Percentiles rank a stretch among this genome's conserved stretches.
phyloP scores from a whole-genome alignment of 2,113 vertebrate species.

The Ursus arctos region DNA sequence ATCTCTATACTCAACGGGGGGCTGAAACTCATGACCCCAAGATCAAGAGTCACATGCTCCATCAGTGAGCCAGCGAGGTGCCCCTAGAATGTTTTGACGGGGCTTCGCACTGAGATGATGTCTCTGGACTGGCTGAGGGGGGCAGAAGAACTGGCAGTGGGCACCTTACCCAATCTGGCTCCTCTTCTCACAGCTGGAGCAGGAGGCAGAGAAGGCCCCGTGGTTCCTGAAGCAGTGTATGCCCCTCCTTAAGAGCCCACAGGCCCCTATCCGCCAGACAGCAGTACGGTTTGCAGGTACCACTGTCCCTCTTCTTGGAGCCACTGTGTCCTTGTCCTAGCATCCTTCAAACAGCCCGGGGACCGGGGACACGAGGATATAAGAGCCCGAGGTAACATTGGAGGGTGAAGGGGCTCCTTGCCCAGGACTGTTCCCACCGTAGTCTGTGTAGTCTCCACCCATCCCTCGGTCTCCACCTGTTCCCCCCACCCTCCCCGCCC shows the following conservation, averaged over 20 bases:
- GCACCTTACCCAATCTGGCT: fast-evolving
- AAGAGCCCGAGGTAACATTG: not conserved
- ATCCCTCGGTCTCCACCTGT: not conserved
- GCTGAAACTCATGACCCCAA: not conserved
- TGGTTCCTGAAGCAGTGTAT: slow-evolving; percentile 69
- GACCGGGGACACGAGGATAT: fast-evolving
- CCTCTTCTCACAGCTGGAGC: slow-evolving; percentile 49
- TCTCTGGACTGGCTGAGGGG: fast-evolving
- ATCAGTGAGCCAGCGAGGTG: not conserved
- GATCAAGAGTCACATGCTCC: not conserved
- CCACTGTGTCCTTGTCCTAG: not conserved
- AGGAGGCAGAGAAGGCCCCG: not conserved
- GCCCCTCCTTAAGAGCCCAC: not conserved
- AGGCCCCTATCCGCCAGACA: slow-evolving; percentile 52
- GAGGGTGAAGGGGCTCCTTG: not conserved
- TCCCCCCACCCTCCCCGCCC: not conserved
- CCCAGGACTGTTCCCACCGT: too few species aligned
- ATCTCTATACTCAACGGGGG: not conserved
- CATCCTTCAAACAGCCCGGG: not conserved
- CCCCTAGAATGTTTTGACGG: not conserved
- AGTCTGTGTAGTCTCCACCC: not conserved
- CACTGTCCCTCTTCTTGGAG: not conserved
- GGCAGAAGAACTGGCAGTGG: not conserved
- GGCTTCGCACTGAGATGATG: too few species aligned
- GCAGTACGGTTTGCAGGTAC: slow-evolving; percentile 77